Conservation (phyloP, 2,113 vertebrate species). For the Eptatretus burgeri region DNA sequence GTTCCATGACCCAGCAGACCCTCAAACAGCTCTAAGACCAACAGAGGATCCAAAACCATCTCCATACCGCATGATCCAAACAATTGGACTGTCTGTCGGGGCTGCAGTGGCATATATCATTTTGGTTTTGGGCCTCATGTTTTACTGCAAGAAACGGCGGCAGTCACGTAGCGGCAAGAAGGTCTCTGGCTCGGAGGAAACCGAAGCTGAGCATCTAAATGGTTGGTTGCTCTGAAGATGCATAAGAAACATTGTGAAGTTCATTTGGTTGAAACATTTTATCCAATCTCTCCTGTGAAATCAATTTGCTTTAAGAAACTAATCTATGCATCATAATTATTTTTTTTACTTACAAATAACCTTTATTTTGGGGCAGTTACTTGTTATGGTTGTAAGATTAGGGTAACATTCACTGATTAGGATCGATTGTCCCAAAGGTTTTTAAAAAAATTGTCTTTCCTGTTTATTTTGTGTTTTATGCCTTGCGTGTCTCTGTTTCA, state of each 20-base stretch:
- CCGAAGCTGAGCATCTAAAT: slow-evolving; percentile 85
- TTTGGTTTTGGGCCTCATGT: slow-evolving; percentile 81
- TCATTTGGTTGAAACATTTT: not conserved
- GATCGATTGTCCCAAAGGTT: too few species aligned
- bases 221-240: slow-evolving; percentile 19
- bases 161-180: slow-evolving; percentile 60
- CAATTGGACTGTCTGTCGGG: slow-evolving; percentile 68
- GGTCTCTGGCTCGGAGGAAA: slow-evolving; percentile 47
- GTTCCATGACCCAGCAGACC: not conserved
- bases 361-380: too few species aligned
- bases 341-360: too few species aligned
- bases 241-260: not conserved
- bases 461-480: too few species aligned
- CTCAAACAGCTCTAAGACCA: not conserved
- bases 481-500: too few species aligned
- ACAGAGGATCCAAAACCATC: slow-evolving; percentile 23
- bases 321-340: too few species aligned
- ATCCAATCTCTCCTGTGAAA: too few species aligned
- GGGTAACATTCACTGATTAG: too few species aligned
- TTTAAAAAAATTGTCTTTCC: too few species aligned
- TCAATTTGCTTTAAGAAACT: too few species aligned
- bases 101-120: slow-evolving; percentile 91
- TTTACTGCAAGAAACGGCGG: slow-evolving; percentile 89
- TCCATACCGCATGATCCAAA: slow-evolving; percentile 97
- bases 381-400: too few species aligned